These are phyloP conservation scores for Ptychobarbus kaznakovi DNA, from an alignment of 2,797 vertebrate genomes.

Conservation along the genomic window DNA sequence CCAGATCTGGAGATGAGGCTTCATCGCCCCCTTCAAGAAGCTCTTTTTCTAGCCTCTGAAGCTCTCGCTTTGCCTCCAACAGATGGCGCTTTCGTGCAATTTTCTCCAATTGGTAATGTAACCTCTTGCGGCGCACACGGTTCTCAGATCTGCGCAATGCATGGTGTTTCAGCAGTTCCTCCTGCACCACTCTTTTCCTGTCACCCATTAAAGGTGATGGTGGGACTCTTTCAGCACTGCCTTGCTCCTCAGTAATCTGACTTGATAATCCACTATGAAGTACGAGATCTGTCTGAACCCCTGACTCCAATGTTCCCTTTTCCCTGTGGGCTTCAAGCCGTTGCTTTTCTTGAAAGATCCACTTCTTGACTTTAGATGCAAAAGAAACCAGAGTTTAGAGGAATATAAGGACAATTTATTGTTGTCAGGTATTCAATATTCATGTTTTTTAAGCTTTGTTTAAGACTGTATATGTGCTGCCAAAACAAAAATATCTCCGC, in stretches of 20 bases:
- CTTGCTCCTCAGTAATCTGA: constrained; percentile 54
- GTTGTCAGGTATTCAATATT: not conserved
- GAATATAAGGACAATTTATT: not conserved
- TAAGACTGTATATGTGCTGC: not conserved
- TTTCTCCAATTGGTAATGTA: constrained; percentile 86
- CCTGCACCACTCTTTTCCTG: constrained; percentile 83
- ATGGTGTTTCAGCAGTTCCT: constrained; percentile 82
- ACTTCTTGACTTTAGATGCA: constrained; percentile 83
- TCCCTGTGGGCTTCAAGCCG: constrained; percentile 73
- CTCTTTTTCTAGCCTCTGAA: constrained; percentile 82
- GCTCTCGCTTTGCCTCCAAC: constrained; percentile 86
- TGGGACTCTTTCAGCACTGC: constrained; percentile 60
- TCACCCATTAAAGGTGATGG: constrained; percentile 69
- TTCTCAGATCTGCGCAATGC: constrained; percentile 80
- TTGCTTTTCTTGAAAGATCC: constrained; percentile 85
- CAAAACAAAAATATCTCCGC: not conserved
- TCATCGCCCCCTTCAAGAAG: constrained; percentile 74
- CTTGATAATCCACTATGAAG: constrained; percentile 46
- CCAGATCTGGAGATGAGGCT: constrained; percentile 67
- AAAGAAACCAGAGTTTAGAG: constrained; percentile 42
- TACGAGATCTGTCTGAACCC: constrained; percentile 81
- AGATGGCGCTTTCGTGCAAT: constrained; percentile 87
- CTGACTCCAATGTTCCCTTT: constrained; percentile 79
- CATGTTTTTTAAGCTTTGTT: not conserved
- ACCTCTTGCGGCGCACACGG: constrained; percentile 79